Base-by-base conservation (phyloP, 2,888 invertebrate genomes). In the Campoplex nolae region DNA sequence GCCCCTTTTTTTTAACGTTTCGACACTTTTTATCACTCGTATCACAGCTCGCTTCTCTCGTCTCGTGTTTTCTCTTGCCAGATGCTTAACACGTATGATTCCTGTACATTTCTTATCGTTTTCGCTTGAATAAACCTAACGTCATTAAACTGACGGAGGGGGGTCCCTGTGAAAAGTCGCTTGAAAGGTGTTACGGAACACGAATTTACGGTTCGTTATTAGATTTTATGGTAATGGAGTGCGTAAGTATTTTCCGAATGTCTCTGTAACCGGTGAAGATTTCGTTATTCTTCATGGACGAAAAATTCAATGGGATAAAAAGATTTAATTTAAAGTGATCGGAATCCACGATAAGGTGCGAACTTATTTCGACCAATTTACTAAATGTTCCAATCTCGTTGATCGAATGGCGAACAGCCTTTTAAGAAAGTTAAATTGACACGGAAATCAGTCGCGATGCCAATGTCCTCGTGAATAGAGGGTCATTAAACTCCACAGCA, bases 31-130 rank as follows among this genome's bases (percentile, higher is more conserved):
- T 51, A 51, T 4, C 51, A 51, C 4, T 51, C 51, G 51, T 51
- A 51, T 51, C 51, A 51, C 18, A 3, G 51, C 1, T 7, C 51
- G 28, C 23, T 38, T 7, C 7, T 54, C 42, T 35, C 48, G n/a
- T 77, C 38, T 51, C 77, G 11, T 3, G n/a, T 65, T 77, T 58
- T 32, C 42, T 56, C 67, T 67, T 23, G 42, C 56, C 65, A 16
- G 51, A 51, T 18, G n/a, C 18, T n/a, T n/a, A 51, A 51, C n/a
- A n/a, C 51, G 51, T 51, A 18, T 51, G 18, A 51, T 51, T 51
- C 18, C 51, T 7, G 18, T 13, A 2, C 11, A 13, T 51, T 51
- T n/a, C 18, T n/a, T 51, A 51, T 51, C 18, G 7, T 51, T 51
- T 51, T 51, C 51, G 51, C 51, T 51, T n/a, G 51, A 51, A n/a